These are phyloP conservation scores for Drosophila chauvacae DNA, from an alignment of 1,140 invertebrate species.

Conservation along the genomic window DNA sequence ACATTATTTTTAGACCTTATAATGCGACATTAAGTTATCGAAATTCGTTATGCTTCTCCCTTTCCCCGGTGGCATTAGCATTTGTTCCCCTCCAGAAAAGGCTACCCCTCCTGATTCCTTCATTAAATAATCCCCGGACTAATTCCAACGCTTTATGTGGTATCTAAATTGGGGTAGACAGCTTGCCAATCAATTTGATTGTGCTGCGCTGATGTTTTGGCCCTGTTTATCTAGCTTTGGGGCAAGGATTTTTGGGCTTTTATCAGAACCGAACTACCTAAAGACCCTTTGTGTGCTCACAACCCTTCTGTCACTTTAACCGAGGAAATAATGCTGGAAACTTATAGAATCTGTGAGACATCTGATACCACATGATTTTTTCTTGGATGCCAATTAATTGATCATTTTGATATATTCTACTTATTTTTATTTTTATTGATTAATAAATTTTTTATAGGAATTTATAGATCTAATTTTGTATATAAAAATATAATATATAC, in stretches of 20 bases:
- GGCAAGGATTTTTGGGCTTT: conserved; percentile 29
- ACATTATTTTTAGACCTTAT: conserved; percentile 10
- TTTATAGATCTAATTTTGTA: too few relatives aligned
- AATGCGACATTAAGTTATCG: conserved; percentile 19
- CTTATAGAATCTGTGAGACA: not conserved
- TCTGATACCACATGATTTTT: too few relatives aligned
- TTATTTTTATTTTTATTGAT: not conserved
- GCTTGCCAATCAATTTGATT: conserved; percentile 80
- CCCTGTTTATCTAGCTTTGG: conserved; percentile 32
- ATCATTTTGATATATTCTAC: not conserved
- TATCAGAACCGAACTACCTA: conserved; percentile 33
- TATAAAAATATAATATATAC: too few relatives aligned
- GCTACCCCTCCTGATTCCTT: not conserved
- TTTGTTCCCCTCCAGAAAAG: not conserved
- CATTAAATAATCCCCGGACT: conserved; percentile 43
- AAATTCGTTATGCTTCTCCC: conserved; percentile 1
- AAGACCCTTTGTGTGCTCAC: conserved; percentile 15
- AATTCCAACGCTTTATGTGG: conserved; percentile 57
- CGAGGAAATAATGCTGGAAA: conserved; percentile 7
- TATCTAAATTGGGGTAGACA: conserved; percentile 67
- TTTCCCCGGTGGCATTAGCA: conserved; percentile 17
- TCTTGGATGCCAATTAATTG: too few relatives aligned
- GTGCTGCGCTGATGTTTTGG: conserved; percentile 27
- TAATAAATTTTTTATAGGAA: too few relatives aligned
- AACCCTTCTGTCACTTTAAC: conserved; percentile 15